Base-by-base conservation (phyloP, 2,113 vertebrate genomes). In the Forbesichthys papilliferus region DNA sequence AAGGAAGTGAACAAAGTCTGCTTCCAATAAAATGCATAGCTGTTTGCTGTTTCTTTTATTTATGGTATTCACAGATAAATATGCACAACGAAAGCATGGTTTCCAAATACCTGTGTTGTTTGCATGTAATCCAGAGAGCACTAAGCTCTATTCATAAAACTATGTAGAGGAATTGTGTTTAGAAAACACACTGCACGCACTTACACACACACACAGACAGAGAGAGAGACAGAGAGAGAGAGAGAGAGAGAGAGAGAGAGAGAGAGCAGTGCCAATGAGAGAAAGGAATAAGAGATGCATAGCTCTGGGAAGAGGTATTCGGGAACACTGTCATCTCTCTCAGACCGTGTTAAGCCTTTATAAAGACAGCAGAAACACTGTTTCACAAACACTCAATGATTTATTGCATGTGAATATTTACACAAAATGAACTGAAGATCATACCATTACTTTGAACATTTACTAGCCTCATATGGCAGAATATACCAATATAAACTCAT, bases 201-300 rank as follows among this genome's bases (percentile, higher is more conserved):
- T 14, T 6, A 53, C 52, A 53, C 5, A 53, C 51, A 3, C 12
- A 9, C 0, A 52, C 49, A 52, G 4, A 59, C 27, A 59, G 16
- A 18, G 53, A 55, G 53, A 55, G 33, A 61, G 20, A 56, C 16
- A 62, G 61, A 66, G 42, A 34, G 64, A 64, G 18, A 27, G 16
- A 27, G 55, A 27, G 55, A 57, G 55, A 57, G 16, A 27, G 55
- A 57, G 20, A n/a, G n/a, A 18, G 13, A 6, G 53, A 16, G 3
- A 55, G 13, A 1, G 7, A 20, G 27, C 27, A 27, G 27, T 27
- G 27, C 27, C 27, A 27, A 3, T 27, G 27, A 27, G 27, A 27
- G 27, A 27, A 27, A 27, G 27, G 27, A 27, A 27, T 27, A 27
- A 27, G 27, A 27, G 27, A 27, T 27, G 27, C 27, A 27, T 27